Evolutionary conservation across 2,797 vertebrate species (phyloP), one percentile per base, ranked within the genome.

Genomic region (Uromys caudimaculatus): DNA sequence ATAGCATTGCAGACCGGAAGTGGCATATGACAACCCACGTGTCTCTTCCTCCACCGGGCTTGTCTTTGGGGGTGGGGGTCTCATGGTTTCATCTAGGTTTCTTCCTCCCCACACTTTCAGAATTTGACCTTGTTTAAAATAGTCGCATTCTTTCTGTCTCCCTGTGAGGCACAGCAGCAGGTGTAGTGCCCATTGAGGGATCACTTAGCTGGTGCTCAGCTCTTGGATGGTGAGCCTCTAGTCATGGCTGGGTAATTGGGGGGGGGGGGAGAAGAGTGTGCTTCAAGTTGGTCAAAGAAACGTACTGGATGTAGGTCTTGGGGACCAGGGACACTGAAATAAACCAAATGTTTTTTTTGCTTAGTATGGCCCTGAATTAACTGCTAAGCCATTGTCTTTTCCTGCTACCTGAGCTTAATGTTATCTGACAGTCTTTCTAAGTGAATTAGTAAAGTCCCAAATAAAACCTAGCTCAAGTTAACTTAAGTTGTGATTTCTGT

Each of bases 371-470:
- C 58, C 62, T 32, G 62, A 94, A 88, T 50, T 79, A 94, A 69
- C 13, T 16, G 35, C 9, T 10, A 2, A 58, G 19, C 17, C 64
- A 24, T 32, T 88, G 32, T 84, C 21, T 35, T 83, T 87, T 96
- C 2, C 13, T 90, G 41, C 58, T n/a, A 19, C 17, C 62, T 47
- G n/a, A 90, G 24, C 1, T 41, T 92, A 75, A 69, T 54, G 4
- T 41, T 84, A 95, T 67, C 8, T 85, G 73, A 81, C 44, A 90
- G 87, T 60, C 67, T 87, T 92, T 32, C 60, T 77, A 94, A 92
- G n/a, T 17, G 13, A 71, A 75, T 92, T n/a, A 90, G 41, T 62
- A 94, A 54, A 41, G n/a, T 94, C 79, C 78, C 32, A n/a, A 90
- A 75, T 88, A 47, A 69, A 75, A 50, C 32, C 50, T 32, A 93